Percentiles rank a stretch among this genome's conserved stretches.
Conservation (phyloP, 2,888 invertebrate species). For the Incurvaria masculella region DNA sequence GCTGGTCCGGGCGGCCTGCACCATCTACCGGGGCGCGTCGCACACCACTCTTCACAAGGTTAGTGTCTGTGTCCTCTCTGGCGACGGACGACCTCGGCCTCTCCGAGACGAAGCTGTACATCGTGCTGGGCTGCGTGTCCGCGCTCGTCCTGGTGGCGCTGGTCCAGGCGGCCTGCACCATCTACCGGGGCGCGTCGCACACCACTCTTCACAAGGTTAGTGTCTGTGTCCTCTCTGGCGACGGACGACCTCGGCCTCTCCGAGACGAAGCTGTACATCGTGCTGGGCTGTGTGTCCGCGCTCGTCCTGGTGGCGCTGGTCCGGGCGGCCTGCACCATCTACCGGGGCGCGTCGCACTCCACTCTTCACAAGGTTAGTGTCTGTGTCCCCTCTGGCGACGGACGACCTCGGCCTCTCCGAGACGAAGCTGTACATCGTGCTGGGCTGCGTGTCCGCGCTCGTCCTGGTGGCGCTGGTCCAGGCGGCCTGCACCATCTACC, state of each 20-base stretch:
- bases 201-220: conserved; percentile 56
- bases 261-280: conserved; percentile 75
- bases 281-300: conserved; percentile 77
- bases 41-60: conserved; percentile 53
- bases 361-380: conserved; percentile 57
- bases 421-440: conserved; percentile 76
- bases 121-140: conserved; percentile 77
- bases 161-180: conserved; percentile 80
- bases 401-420: conserved; percentile 60
- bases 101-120: conserved; percentile 73
- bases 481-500: conserved; percentile 79
- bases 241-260: conserved; percentile 58
- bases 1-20: conserved; percentile 79
- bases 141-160: conserved; percentile 76
- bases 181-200: conserved; percentile 56
- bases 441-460: conserved; percentile 78
- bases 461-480: conserved; percentile 78
- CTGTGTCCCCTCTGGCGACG: too few species aligned
- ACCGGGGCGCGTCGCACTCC: conserved; percentile 39
- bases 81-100: too few species aligned
- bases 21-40: conserved; percentile 62
- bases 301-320: conserved; percentile 74
- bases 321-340: conserved; percentile 82
- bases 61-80: too few species aligned
- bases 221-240: too few species aligned